Evolutionary conservation across 2,797 vertebrate species (phyloP).

Genomic region (Falco columbarius): DNA sequence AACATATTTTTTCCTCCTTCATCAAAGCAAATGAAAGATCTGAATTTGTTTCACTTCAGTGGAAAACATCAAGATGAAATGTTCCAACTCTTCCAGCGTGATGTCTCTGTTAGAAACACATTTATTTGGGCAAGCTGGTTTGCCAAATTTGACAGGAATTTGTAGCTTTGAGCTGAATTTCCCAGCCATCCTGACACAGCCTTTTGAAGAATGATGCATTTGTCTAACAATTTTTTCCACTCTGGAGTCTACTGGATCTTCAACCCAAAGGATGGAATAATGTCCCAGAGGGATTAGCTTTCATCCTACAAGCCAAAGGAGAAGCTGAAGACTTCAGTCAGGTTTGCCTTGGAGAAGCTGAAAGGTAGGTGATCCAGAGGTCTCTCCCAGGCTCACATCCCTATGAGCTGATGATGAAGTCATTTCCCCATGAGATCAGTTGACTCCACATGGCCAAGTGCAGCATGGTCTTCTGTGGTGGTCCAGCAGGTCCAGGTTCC

Average conservation of each 20-base stretch:
- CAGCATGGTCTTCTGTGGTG: accelerated
- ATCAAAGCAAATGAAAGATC: neutral
- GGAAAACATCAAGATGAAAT: neutral
- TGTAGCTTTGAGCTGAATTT: neutral
- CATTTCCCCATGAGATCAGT: accelerated
- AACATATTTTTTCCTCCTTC: accelerated
- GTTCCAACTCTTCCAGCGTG: neutral
- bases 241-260: neutral
- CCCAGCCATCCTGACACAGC: neutral
- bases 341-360: neutral
- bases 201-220: neutral
- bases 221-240: neutral
- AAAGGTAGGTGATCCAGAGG: neutral
- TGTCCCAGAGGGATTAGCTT: neutral
- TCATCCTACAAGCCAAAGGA: neutral
- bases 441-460: accelerated
- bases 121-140: conserved; percentile 13
- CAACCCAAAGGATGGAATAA: neutral
- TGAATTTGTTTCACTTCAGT: neutral
- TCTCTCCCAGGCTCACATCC: neutral
- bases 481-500: neutral
- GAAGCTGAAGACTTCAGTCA: neutral
- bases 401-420: neutral
- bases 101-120: neutral
- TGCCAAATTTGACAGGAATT: neutral